Conservation (phyloP, 92 coral and sea anemone species). For the Ricordea florida region DNA sequence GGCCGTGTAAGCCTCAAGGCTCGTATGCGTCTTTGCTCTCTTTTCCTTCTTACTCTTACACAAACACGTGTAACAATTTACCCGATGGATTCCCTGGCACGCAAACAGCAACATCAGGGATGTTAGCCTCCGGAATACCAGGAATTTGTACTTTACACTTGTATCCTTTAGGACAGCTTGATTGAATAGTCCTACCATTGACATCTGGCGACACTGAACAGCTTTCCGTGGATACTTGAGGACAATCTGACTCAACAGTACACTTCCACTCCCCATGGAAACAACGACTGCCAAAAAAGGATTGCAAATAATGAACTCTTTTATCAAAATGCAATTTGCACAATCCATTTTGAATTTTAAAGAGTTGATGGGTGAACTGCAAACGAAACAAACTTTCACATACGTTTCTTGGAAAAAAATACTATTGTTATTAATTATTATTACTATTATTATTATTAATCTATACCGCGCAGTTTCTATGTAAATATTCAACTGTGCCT, state of each 20-base stretch:
- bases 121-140: slow-evolving; percentile 77
- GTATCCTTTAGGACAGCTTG: slow-evolving; percentile 72
- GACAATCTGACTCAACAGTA: slow-evolving; percentile 57
- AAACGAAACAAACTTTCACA: too few species aligned
- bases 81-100: slow-evolving; percentile 43
- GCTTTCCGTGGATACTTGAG: background rate
- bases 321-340: background rate
- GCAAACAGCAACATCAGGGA: slow-evolving; percentile 81
- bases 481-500: too few species aligned
- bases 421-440: too few species aligned
- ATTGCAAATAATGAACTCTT: background rate
- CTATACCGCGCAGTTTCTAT: too few species aligned
- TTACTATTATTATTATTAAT: too few species aligned
- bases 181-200: slow-evolving; percentile 2
- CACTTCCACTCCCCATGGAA: slow-evolving; percentile 90
- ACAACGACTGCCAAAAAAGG: slow-evolving; percentile 51
- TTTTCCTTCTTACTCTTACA: background rate
- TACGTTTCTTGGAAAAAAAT: too few species aligned
- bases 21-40: too few species aligned
- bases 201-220: background rate
- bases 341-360: background rate
- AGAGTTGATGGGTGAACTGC: background rate
- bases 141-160: slow-evolving; percentile 85
- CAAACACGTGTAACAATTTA: background rate
- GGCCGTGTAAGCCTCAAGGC: background rate